phyloP scores from a whole-genome alignment of 2,888 invertebrate species.

The Epiblema foenella region DNA sequence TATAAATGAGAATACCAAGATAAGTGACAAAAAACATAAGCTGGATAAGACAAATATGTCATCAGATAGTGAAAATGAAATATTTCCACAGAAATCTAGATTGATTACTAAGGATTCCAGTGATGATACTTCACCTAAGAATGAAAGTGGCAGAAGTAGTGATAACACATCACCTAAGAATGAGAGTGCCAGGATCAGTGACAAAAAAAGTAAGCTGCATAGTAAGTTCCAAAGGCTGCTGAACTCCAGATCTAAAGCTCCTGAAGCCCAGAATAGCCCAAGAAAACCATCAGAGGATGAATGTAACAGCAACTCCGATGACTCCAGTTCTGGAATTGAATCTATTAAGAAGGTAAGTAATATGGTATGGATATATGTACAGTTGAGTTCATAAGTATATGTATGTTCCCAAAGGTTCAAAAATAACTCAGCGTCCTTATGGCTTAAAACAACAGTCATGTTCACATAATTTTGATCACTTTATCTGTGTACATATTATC shows the following conservation, averaged over 20 bases:
- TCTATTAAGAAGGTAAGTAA: conserved; percentile 66
- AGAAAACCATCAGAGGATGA: conserved; percentile 44
- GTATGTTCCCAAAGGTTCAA: too few species aligned
- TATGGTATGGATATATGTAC: background rate
- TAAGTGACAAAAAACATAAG: conserved; percentile 13
- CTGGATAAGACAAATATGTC: conserved; percentile 19
- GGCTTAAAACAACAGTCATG: too few species aligned
- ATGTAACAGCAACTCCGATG: conserved; percentile 51
- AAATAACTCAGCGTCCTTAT: too few species aligned
- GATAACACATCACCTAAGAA: conserved; percentile 49
- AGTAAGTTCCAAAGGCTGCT: conserved; percentile 69
- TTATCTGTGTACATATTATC: too few species aligned
- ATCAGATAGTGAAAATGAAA: conserved; percentile 46
- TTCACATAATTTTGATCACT: too few species aligned
- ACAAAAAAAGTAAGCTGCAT: conserved; percentile 65
- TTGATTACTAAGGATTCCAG: conserved; percentile 50
- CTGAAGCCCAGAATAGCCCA: conserved; percentile 36
- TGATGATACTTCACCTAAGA: conserved; percentile 47
- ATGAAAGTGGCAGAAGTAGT: conserved; percentile 53
- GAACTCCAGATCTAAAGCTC: conserved; percentile 54
- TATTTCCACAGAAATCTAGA: conserved; percentile 48
- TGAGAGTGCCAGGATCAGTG: conserved; percentile 60
- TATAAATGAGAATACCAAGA: background rate
- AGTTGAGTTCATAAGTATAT: too few species aligned
- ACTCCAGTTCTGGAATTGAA: conserved; percentile 57